Evolutionary conservation across 2,113 vertebrate species (phyloP), one percentile per base, ranked within the genome.

Genomic region (Hymenochirus boettgeri): DNA sequence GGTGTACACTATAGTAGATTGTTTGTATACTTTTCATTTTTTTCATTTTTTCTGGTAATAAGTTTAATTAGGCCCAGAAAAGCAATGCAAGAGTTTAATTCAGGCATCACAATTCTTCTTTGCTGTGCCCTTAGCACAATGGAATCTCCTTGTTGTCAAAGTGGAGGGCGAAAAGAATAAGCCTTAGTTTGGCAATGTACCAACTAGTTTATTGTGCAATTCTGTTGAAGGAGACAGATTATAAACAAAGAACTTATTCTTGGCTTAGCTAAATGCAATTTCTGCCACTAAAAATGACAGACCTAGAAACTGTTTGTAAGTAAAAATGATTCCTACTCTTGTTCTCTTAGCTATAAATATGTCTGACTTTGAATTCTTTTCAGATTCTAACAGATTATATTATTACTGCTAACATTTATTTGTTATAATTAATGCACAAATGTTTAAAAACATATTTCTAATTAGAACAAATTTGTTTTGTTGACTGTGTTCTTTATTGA

Each of bases 241-340:
- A 17, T 71, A 73, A 74, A 82, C 81, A 80, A 88, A 85, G 82
- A 80, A 35, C 78, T 82, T 79, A 82, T 88, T 86, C 82, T 89
- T 82, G 75, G 56, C 65, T 80, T 75, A 75, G 72, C 74, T 75
- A 48, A 77, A 81, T 79, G 75, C 80, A 75, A 78, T 86, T 82
- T 82, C 73, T 81, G 63, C 70, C 76, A 78, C 78, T 76, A 76
- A 82, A 80, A 87, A 78, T 82, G 71, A 83, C 74, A 82, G 77
- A 79, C 61, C 74, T 77, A 74, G 75, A 71, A 74, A 80, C 69
- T 74, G 72, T 71, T 69, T 70, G 70, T 71, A 63, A 76, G 78
- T 76, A 79, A 71, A 82, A 79, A 48, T 79, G 75, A 77, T 77
- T 76, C 71, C 52, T 79, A 58, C 59, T 61, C 69, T 61, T 77